phyloP scores from a whole-genome alignment of 2,113 vertebrate genomes.

The Channa maculata region DNA sequence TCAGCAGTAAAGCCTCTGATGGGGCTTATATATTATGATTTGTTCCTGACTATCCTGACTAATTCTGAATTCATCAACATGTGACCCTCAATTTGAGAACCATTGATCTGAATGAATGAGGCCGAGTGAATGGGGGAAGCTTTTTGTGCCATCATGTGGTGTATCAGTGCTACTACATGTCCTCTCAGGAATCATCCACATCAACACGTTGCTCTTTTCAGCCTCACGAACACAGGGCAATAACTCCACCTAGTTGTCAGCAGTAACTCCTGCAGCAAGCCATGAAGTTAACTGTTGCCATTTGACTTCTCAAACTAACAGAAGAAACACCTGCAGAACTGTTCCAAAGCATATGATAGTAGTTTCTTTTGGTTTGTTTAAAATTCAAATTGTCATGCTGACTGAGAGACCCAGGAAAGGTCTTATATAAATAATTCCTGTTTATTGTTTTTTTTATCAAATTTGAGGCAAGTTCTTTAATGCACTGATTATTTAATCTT shows the following conservation, averaged over 20 bases:
- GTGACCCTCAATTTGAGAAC: no score
- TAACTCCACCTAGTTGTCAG: conserved; percentile 27
- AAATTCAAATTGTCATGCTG: neutral
- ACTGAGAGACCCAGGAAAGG: no score
- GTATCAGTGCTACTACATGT: neutral
- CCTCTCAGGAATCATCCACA: neutral
- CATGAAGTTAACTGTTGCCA: neutral
- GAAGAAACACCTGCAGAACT: neutral
- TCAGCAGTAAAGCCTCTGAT: no score
- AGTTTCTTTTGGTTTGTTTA: conserved; percentile 6
- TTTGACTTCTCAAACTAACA: neutral
- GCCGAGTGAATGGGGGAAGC: no score
- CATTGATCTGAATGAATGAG: no score
- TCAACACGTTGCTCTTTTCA: neutral
- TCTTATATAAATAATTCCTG: no score
- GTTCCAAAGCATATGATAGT: neutral
- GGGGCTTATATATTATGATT: no score
- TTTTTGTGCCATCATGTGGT: conserved; percentile 36
- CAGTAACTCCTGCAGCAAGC: neutral
- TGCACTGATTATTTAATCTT: no score
- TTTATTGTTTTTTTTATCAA: no score
- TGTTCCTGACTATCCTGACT: no score
- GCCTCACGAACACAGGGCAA: neutral
- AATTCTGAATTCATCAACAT: no score
- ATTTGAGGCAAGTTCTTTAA: no score